Conservation (phyloP, 1,140 invertebrate species). For the Dreissena rostriformis region DNA sequence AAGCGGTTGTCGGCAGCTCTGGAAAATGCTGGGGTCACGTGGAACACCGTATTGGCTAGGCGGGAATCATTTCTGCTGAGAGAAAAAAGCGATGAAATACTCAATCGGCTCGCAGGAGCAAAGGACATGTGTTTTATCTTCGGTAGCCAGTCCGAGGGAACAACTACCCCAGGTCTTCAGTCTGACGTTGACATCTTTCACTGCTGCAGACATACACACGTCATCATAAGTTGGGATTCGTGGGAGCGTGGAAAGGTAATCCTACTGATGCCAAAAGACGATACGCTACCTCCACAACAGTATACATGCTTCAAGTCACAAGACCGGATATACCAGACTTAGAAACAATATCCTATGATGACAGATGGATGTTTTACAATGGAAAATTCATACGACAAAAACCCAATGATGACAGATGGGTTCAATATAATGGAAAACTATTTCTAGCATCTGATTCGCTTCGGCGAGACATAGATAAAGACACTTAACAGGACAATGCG, state of each 20-base stretch:
- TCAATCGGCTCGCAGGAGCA: neutral
- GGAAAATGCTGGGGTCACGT: slow-evolving; percentile 14
- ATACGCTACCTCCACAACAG: neutral
- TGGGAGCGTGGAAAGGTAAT: neutral
- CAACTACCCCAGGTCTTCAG: neutral
- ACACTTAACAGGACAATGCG: no score
- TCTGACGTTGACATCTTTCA: slow-evolving; percentile 1
- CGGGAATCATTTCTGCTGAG: neutral
- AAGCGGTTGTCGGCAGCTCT: neutral
- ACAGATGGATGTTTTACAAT: no score
- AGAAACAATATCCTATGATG: no score
- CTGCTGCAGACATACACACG: neutral
- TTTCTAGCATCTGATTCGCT: no score
- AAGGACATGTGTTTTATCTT: slow-evolving; percentile 3
- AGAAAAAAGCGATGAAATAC: neutral
- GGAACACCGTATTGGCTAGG: neutral
- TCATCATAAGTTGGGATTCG: neutral
- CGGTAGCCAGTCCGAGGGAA: slow-evolving; percentile 3
- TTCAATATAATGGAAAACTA: no score
- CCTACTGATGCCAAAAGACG: neutral
- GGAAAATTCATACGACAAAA: no score
- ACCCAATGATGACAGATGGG: no score
- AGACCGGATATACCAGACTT: no score
- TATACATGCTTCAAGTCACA: no score
- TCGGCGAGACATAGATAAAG: no score